These are phyloP conservation scores for Listrodromus nycthemerus DNA, from an alignment of 2,888 invertebrate species.

Conservation along the genomic window DNA sequence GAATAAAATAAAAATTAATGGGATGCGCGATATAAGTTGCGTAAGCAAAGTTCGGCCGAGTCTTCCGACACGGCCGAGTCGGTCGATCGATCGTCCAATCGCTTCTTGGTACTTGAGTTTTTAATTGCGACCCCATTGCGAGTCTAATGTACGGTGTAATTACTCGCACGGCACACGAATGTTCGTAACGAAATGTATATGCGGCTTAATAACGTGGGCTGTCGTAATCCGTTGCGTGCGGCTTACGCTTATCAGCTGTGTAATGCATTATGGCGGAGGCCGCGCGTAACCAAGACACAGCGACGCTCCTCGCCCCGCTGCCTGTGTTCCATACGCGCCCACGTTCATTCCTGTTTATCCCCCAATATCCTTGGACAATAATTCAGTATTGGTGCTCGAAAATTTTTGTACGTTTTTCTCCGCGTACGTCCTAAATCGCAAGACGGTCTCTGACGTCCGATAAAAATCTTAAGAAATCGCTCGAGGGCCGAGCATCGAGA, in stretches of 20 bases:
- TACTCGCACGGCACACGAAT: background rate
- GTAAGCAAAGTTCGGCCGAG: background rate
- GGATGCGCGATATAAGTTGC: too few species aligned
- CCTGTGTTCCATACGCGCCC: background rate
- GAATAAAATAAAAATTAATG: background rate
- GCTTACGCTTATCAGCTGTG: background rate
- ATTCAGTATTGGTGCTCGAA: background rate
- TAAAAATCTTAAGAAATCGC: background rate
- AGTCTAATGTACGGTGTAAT: background rate
- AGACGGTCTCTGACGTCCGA: too few species aligned
- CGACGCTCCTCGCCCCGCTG: background rate
- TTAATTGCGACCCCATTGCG: background rate
- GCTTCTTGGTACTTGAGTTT: background rate
- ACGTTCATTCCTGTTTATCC: background rate
- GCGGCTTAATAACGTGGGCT: background rate
- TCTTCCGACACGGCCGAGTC: background rate
- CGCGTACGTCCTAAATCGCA: too few species aligned
- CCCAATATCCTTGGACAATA: slow-evolving; percentile 22
- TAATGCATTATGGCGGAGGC: slow-evolving; percentile 25
- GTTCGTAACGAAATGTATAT: background rate
- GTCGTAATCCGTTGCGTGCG: slow-evolving; percentile 23
- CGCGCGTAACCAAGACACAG: slow-evolving; percentile 3
- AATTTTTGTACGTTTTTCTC: background rate
- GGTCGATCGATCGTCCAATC: slow-evolving; percentile 1
- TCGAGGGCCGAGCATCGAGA: background rate